These are phyloP conservation scores for Edolisoma coerulescens DNA, from an alignment of 2,113 vertebrate genomes.

Conservation along the genomic window DNA sequence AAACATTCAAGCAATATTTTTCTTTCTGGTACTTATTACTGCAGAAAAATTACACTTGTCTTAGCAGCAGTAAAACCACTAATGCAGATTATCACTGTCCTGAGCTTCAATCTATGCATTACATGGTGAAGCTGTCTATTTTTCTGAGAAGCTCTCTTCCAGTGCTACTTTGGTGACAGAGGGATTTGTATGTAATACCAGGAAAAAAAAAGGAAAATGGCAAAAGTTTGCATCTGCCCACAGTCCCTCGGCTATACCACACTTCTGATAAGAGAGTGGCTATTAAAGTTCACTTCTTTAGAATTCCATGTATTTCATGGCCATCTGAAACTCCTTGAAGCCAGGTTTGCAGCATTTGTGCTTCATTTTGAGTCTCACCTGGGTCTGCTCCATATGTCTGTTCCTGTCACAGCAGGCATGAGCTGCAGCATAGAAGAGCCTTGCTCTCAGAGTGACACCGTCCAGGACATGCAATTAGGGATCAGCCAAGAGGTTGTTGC, in stretches of 20 bases:
- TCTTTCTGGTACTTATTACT: background rate
- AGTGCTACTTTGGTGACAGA: background rate
- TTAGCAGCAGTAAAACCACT: background rate
- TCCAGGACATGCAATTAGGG: background rate
- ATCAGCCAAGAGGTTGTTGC: background rate
- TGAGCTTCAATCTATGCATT: background rate
- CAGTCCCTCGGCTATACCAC: background rate
- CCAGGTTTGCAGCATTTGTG: background rate
- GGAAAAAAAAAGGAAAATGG: background rate
- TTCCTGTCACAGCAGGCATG: rapidly evolving
- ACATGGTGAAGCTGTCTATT: background rate
- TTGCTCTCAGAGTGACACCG: background rate
- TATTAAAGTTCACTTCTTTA: background rate
- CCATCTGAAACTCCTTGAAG: background rate
- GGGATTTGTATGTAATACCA: background rate
- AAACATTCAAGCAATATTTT: background rate
- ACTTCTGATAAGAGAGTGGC: background rate
- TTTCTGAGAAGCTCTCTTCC: background rate
- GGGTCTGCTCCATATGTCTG: background rate
- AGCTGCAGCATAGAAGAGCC: background rate
- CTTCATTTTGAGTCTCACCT: background rate
- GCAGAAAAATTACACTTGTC: background rate
- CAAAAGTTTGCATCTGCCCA: background rate
- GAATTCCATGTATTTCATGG: background rate
- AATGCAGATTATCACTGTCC: background rate